These are phyloP conservation scores for Morinoia aosen DNA, from an alignment of 2,888 invertebrate species.

Conservation along the genomic window DNA sequence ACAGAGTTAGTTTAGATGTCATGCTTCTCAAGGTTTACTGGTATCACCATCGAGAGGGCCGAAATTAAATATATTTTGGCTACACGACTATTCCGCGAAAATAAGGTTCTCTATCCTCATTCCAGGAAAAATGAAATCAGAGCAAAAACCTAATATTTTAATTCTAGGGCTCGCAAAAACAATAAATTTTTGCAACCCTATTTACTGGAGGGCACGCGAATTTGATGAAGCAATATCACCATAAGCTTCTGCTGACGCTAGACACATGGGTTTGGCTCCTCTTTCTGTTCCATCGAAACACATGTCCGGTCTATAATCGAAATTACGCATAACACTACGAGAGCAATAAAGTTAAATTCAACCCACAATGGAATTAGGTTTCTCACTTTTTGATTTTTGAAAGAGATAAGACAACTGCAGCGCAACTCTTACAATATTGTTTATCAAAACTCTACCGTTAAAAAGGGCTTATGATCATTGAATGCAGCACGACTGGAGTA, in stretches of 20 bases:
- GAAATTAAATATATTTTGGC: background rate
- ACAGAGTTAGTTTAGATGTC: background rate
- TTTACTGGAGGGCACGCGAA: background rate
- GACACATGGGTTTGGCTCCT: background rate
- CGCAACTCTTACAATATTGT: background rate
- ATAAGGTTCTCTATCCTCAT: too few relatives aligned
- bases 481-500: too few relatives aligned
- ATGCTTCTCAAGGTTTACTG: too few relatives aligned
- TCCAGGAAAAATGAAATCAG: too few relatives aligned
- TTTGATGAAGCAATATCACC: background rate
- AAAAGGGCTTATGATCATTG: too few relatives aligned
- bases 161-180: too few relatives aligned
- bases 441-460: too few relatives aligned
- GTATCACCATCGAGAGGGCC: background rate
- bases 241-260: background rate
- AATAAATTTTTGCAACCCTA: background rate
- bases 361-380: background rate
- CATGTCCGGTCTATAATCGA: background rate
- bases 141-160: too few relatives aligned
- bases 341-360: background rate
- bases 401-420: background rate
- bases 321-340: background rate
- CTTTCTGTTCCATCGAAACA: background rate
- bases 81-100: background rate
- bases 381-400: background rate